Percentiles rank a stretch among this genome's conserved stretches.
phyloP scores from a whole-genome alignment of 2,113 vertebrate species.

The Microtus pennsylvanicus region DNA sequence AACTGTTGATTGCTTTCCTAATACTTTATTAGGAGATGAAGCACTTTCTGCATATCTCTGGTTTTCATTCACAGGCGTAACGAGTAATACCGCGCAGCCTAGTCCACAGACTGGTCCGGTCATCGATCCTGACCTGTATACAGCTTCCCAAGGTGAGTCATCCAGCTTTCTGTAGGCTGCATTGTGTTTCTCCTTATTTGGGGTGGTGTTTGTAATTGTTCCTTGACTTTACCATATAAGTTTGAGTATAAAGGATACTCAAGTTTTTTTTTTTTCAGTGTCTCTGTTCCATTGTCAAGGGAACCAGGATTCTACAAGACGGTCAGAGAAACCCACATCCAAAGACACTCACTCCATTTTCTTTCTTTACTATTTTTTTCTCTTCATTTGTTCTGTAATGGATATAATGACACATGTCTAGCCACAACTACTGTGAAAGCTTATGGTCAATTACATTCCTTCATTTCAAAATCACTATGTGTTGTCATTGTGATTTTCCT shows the following conservation, averaged over 20 bases:
- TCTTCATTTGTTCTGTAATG: neutral
- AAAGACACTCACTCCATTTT: neutral
- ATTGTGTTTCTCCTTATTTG: neutral
- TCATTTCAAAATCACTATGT: neutral
- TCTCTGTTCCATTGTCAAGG: neutral
- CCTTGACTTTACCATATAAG: neutral
- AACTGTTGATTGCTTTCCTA: slow-evolving; percentile 19
- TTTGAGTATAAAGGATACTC: neutral
- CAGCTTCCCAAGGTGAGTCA: slow-evolving; percentile 90
- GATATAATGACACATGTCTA: neutral
- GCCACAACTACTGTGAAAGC: neutral
- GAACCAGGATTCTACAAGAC: neutral
- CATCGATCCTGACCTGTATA: slow-evolving; percentile 90
- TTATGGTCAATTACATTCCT: neutral
- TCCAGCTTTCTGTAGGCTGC: neutral
- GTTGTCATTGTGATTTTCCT: neutral
- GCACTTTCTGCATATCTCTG: slow-evolving; percentile 12
- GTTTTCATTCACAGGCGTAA: slow-evolving; percentile 86
- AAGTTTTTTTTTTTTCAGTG: neutral
- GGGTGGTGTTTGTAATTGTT: slow-evolving; percentile 15
- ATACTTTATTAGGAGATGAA: slow-evolving; percentile 39
- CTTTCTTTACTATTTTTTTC: neutral
- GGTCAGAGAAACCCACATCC: slow-evolving; percentile 33
- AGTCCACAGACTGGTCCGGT: slow-evolving; percentile 88
- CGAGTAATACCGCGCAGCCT: slow-evolving; percentile 90